Evolutionary conservation across 2,888 invertebrate species (phyloP).

Genomic region (Drosophila acutilabella): DNA sequence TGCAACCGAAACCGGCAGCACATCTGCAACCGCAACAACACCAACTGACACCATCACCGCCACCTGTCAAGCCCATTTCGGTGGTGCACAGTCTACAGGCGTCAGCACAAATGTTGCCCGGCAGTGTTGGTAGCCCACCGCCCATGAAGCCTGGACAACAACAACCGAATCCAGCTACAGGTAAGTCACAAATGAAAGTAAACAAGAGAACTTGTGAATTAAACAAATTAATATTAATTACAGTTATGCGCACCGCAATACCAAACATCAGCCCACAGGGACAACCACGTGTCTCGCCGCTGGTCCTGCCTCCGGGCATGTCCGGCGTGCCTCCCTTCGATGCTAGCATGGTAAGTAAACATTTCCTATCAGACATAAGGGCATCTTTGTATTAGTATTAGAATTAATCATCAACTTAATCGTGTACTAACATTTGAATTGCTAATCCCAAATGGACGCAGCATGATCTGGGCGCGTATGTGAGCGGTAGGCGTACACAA

Average conservation of each 20-base stretch:
- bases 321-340: slow-evolving; percentile 88
- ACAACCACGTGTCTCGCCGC: slow-evolving; percentile 86
- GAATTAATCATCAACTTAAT: too few species aligned
- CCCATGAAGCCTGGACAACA: slow-evolving; percentile 80
- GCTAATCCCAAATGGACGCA: slow-evolving; percentile 84
- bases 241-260: slow-evolving; percentile 86
- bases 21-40: slow-evolving; percentile 82
- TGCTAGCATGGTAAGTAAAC: slow-evolving; percentile 89
- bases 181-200: slow-evolving; percentile 59
- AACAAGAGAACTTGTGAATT: too few species aligned
- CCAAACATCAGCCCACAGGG: slow-evolving; percentile 88
- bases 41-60: slow-evolving; percentile 80
- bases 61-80: slow-evolving; percentile 82
- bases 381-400: too few species aligned
- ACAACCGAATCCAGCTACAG: slow-evolving; percentile 84
- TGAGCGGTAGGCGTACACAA: slow-evolving; percentile 86
- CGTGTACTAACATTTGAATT: slow-evolving; percentile 38
- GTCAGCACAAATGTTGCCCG: slow-evolving; percentile 84
- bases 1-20: slow-evolving; percentile 73
- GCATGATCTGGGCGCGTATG: slow-evolving; percentile 86
- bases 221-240: neutral
- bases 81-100: slow-evolving; percentile 78
- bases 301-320: slow-evolving; percentile 86
- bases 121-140: slow-evolving; percentile 87
- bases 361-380: too few species aligned